These are phyloP conservation scores for Sphyrna mokarran DNA, from an alignment of 2,113 vertebrate species.

Conservation along the genomic window DNA sequence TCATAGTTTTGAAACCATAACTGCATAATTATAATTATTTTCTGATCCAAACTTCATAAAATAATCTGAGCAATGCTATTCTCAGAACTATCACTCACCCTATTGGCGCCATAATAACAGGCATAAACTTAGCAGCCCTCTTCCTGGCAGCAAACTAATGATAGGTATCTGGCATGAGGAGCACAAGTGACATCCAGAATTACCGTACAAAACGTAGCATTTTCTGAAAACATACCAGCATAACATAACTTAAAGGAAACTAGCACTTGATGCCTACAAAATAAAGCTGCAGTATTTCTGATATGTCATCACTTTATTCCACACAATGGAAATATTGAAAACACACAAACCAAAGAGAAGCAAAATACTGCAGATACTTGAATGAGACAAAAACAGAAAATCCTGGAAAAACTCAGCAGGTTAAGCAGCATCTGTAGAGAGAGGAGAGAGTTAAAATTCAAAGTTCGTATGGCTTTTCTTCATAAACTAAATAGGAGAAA, in stretches of 20 bases:
- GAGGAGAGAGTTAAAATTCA: too few species aligned
- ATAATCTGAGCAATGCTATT: background rate
- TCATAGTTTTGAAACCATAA: background rate
- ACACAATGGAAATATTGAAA: background rate
- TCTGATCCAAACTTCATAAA: background rate
- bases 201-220: background rate
- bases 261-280: background rate
- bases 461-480: too few species aligned
- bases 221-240: background rate
- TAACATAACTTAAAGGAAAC: background rate
- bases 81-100: background rate
- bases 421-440: too few species aligned
- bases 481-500: too few species aligned
- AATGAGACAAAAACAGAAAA: too few species aligned
- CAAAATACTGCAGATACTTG: too few species aligned
- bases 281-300: background rate
- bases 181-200: background rate
- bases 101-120: background rate
- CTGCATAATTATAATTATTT: background rate
- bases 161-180: background rate
- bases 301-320: background rate
- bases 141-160: background rate
- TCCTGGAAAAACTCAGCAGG: too few species aligned
- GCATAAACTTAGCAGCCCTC: background rate
- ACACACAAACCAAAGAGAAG: background rate